phyloP scores from a whole-genome alignment of 2,888 invertebrate species.

The Omphaloscelis lunosa region DNA sequence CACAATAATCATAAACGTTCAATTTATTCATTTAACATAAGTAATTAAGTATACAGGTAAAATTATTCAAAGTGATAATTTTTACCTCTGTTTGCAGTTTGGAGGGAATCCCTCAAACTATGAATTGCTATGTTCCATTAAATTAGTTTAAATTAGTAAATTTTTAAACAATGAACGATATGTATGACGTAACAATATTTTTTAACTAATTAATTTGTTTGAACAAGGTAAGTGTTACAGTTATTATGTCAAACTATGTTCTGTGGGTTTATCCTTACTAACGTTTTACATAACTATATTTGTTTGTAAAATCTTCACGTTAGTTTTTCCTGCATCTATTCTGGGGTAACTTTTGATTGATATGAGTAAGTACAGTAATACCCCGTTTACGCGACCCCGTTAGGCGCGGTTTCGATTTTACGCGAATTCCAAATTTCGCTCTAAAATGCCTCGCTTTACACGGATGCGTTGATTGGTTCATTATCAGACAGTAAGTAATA shows the following conservation, averaged over 20 bases:
- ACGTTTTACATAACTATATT: background rate
- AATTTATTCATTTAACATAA: background rate
- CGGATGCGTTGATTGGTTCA: too few species aligned
- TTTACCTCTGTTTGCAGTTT: background rate
- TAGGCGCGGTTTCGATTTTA: too few species aligned
- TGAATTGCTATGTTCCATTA: background rate
- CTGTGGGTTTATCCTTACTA: background rate
- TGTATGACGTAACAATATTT: background rate
- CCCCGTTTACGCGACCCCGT: too few species aligned
- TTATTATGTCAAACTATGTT: constrained; percentile 15
- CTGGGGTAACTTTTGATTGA: background rate
- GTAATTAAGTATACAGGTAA: background rate
- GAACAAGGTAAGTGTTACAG: background rate
- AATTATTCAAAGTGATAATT: background rate
- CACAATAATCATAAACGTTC: background rate
- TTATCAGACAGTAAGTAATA: too few species aligned
- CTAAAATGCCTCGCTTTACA: too few species aligned
- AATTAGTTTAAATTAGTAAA: background rate
- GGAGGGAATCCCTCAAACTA: constrained; percentile 15
- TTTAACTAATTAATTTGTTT: background rate
- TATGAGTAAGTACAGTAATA: background rate
- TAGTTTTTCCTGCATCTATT: background rate
- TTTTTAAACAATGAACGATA: background rate
- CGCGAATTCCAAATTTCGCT: too few species aligned
- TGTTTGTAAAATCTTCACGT: background rate